phyloP scores from a whole-genome alignment of 2,888 invertebrate genomes.

The Spilarctia lutea region DNA sequence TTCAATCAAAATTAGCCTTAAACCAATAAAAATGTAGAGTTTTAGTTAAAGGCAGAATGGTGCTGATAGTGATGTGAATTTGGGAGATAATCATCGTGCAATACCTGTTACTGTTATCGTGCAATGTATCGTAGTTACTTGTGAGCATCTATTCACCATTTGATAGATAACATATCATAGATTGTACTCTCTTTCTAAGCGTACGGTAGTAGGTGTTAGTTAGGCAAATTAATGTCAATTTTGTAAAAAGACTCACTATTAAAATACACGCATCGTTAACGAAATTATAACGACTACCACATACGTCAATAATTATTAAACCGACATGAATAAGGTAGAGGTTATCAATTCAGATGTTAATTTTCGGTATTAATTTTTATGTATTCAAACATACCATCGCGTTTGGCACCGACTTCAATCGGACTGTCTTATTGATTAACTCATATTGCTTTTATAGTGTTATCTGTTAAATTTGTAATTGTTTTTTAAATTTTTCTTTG shows the following conservation, averaged over 20 bases:
- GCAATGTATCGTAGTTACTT: constrained; percentile 52
- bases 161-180: constrained; percentile 82
- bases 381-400: too few species aligned
- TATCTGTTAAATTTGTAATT: too few species aligned
- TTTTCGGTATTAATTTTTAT: too few species aligned
- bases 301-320: neutral
- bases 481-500: too few species aligned
- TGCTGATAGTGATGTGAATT: constrained; percentile 43
- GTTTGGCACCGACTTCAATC: too few species aligned
- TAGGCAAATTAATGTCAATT: constrained; percentile 58
- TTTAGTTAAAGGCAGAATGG: constrained; percentile 37
- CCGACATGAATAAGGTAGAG: too few species aligned
- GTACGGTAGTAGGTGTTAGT: constrained; percentile 51
- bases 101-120: constrained; percentile 48
- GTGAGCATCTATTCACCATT: constrained; percentile 37
- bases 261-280: constrained; percentile 2
- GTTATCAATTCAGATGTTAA: too few species aligned
- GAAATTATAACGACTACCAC: neutral
- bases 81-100: constrained; percentile 39
- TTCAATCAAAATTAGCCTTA: constrained; percentile 13
- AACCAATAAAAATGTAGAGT: constrained; percentile 9
- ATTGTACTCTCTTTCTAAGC: constrained; percentile 51
- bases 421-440: too few species aligned
- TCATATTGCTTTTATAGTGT: too few species aligned
- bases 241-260: constrained; percentile 39